Evolutionary conservation across 2,888 invertebrate genomes (phyloP), one percentile per base, ranked within the genome.

Genomic region (Eupeodes luniger): DNA sequence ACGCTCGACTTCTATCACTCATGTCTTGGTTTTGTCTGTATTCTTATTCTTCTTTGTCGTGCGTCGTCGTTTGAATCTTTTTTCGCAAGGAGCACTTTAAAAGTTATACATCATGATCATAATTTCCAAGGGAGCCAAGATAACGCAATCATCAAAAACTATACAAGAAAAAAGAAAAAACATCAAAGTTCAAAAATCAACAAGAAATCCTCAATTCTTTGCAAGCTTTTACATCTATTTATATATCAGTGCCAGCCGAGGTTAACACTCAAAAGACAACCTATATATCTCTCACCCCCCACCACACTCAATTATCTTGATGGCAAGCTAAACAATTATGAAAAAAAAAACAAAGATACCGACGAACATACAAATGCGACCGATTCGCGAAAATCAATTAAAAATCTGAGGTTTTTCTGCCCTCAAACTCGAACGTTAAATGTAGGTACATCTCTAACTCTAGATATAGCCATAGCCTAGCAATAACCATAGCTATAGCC

Each of bases 301-400:
- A 16, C 77, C 36, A 64, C 6, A 10, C 11, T 40, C 59, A 51
- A 53, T 53, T 16, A 53, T 69, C 34, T 10, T 27, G 16, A 14
- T 69, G 27, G 47, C 14, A 10, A 67, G 44, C 27, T 11, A 69
- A 36, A 36, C 40, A 78, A 36, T 27, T 27, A 27, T 34, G 12
- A 44, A 70, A 34, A 79, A 74, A 36, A 34, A 34, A 19, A 47
- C 27, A 59, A 55, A 74, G 47, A 55, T 40, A 51, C 55, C 44
- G 74, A 49, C 34, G 9, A 72, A 67, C 49, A 84, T 36, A 76
- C 64, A 85, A 78, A 82, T 74, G 66, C 64, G 72, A 81, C 77
- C 77, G 77, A 85, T 81, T 66, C 77, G 72, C 85, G 66, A 76
- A 87, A 87, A 86, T 87, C 87, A 87, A 83, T 87, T 83, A 87